Conservation (phyloP, 1,140 invertebrate genomes). For the Battus philenor region DNA sequence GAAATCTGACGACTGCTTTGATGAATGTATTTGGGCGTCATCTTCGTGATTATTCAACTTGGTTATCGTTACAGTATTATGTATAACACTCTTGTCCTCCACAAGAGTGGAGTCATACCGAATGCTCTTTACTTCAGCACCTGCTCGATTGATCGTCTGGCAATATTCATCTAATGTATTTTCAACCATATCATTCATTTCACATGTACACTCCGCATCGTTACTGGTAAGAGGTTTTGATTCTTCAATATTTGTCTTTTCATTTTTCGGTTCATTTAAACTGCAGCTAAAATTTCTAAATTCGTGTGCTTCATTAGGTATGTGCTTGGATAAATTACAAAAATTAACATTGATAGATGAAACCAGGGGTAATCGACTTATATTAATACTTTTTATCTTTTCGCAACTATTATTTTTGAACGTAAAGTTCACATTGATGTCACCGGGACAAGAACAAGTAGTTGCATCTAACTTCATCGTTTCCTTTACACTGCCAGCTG, state of each 20-base stretch:
- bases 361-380: background rate
- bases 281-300: no score
- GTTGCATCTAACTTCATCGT: background rate
- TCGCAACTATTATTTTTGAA: background rate
- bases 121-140: background rate
- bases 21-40: no score
- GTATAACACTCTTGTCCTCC: no score
- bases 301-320: no score
- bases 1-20: constrained; percentile 1
- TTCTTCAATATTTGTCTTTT: background rate
- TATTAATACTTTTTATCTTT: background rate
- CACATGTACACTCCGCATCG: background rate
- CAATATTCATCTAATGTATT: background rate
- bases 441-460: background rate
- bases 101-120: no score
- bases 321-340: constrained; percentile 1
- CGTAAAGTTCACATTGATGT: background rate
- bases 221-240: no score
- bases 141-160: background rate
- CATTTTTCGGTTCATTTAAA: no score
- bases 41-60: no score
- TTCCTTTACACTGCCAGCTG: background rate
- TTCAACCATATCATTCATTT: background rate
- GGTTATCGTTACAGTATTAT: no score
- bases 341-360: constrained; percentile 5